A percentile compares a stretch with the other conserved stretches of the same genome.
Conservation (phyloP, 2,113 vertebrate genomes). For the Saimiri boliviensis region DNA sequence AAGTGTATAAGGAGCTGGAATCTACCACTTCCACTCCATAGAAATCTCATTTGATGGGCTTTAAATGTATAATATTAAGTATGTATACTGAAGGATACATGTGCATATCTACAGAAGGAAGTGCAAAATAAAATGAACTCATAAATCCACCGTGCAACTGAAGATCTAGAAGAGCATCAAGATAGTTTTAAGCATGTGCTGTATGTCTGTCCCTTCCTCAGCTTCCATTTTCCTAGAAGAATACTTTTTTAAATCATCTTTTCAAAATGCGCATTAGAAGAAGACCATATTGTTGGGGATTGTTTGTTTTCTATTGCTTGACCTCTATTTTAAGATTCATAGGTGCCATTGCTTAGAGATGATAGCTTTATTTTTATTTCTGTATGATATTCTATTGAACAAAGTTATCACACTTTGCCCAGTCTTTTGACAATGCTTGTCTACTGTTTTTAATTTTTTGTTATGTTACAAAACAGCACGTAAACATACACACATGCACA, state of each 20-base stretch:
- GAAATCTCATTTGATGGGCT: not conserved
- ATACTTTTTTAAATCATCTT: not conserved
- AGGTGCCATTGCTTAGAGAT: not conserved
- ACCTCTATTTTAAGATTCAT: not conserved
- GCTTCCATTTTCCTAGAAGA: not conserved
- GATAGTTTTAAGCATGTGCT: not conserved
- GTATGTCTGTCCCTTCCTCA: not conserved
- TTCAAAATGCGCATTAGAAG: not conserved
- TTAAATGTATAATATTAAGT: not conserved
- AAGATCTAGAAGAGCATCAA: not conserved
- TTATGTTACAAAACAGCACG: not conserved
- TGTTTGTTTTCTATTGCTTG: not conserved
- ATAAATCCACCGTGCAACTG: not conserved
- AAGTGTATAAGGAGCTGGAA: not conserved
- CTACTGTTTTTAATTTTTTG: not conserved
- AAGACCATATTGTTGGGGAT: not conserved
- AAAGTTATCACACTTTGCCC: not conserved
- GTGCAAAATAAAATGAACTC: not conserved
- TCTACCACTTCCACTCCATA: not conserved
- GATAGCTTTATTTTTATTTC: not conserved
- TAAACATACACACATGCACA: not conserved
- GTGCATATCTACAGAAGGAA: not conserved
- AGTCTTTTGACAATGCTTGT: not conserved
- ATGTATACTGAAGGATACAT: not conserved
- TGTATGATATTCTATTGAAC: not conserved